Conservation (phyloP, 2,888 invertebrate species). For the Smittia aterrima region DNA sequence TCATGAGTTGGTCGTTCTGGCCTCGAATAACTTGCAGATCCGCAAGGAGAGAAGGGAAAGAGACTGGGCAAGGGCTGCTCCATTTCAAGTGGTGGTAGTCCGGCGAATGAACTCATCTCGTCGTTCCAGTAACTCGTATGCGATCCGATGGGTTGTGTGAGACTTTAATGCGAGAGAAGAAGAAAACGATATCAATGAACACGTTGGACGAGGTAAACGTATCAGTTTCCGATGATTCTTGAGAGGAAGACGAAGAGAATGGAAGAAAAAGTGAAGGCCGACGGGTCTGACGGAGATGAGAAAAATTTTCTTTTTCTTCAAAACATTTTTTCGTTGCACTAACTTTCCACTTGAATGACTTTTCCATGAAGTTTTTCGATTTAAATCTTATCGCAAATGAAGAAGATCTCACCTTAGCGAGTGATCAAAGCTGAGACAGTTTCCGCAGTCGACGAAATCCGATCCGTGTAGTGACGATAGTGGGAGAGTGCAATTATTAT, state of each 20-base stretch:
- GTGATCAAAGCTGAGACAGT: constrained; percentile 51
- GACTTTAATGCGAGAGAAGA: constrained; percentile 17
- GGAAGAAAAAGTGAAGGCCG: constrained; percentile 32
- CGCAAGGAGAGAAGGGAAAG: constrained; percentile 80
- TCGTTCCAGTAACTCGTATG: constrained; percentile 62
- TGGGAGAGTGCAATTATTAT: constrained; percentile 53
- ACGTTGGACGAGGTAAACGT: background rate
- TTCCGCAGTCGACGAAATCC: constrained; percentile 53
- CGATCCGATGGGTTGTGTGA: constrained; percentile 34
- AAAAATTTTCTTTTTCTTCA: constrained; percentile 27
- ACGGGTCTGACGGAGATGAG: constrained; percentile 31
- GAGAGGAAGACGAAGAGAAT: background rate
- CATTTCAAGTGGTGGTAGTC: constrained; percentile 75
- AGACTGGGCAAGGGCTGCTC: constrained; percentile 84
- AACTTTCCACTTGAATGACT: constrained; percentile 35
- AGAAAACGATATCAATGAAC: background rate
- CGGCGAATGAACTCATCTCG: constrained; percentile 81
- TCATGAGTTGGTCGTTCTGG: constrained; percentile 64
- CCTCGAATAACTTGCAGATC: constrained; percentile 45
- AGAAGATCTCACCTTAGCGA: constrained; percentile 22
- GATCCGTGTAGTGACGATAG: constrained; percentile 51
- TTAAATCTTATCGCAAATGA: background rate
- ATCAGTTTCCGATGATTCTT: constrained; percentile 16
- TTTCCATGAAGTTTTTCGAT: background rate
- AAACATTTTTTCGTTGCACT: constrained; percentile 13